A percentile compares a stretch with the other conserved stretches of the same genome.
phyloP scores from a whole-genome alignment of 2,797 vertebrate species.

The Lepus townsendii region DNA sequence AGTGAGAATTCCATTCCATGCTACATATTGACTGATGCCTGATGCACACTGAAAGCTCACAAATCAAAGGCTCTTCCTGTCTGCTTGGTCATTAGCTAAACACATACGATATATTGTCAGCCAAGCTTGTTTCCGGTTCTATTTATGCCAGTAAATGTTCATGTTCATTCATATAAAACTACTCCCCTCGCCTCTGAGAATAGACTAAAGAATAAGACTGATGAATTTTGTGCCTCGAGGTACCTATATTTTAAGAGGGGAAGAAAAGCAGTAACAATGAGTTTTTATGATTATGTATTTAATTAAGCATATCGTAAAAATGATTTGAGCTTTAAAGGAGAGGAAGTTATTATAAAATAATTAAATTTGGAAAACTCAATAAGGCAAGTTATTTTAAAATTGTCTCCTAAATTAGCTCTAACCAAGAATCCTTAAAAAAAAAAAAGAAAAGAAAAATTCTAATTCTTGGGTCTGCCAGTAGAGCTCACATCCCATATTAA shows the following conservation, averaged over 20 bases:
- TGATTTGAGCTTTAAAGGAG: constrained; percentile 23
- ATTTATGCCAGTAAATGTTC: neutral
- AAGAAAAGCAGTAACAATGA: neutral
- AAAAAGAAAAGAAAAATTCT: neutral
- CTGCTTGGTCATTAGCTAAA: neutral
- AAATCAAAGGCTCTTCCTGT: neutral
- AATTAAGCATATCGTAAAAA: neutral
- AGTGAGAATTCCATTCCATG: neutral
- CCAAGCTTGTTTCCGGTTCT: neutral
- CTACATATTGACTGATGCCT: neutral
- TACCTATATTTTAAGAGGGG: neutral
- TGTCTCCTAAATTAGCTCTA: constrained; percentile 3
- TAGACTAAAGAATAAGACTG: neutral
- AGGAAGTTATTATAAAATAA: neutral
- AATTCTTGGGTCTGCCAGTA: too few relatives aligned
- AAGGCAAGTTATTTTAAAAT: neutral
- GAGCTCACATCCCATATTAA: too few relatives aligned
- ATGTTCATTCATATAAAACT: constrained; percentile 11
- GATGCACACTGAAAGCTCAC: neutral
- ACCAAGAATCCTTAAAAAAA: constrained; percentile 16
- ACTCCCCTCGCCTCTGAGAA: neutral
- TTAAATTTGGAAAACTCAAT: constrained; percentile 17
- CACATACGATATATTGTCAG: neutral
- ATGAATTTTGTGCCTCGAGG: neutral
- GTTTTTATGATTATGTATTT: constrained; percentile 4